Base-by-base conservation (phyloP, 2,113 vertebrate genomes). In the Emydura subglobosa region DNA sequence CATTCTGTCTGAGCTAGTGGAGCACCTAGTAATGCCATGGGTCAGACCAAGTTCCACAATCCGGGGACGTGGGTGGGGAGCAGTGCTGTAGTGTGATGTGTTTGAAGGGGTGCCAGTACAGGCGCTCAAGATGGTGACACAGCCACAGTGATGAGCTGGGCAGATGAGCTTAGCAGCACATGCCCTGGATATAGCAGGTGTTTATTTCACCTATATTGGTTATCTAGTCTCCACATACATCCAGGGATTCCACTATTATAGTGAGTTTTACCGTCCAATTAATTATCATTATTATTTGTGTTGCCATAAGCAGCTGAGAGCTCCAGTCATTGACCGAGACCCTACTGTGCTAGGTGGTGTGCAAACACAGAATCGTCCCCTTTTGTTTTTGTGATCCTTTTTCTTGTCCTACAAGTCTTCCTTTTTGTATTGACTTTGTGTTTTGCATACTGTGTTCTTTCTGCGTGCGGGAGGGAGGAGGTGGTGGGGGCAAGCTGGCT, bases 61-160 rank as follows among this genome's bases (percentile, higher is more conserved):
- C 2, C 22, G 7, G 6, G 5, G 2, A 1, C 80, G 0, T 10
- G 0, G 0, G 3, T 1, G 17, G 0, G 2, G 29, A 13, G 53
- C 10, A 31, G n/a, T 29, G 1, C 57, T 59, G 27, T 59, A 59
- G 11, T 81, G 76, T 74, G 24, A 3, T 27, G 86, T 4, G 1
- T 51, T 76, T 89, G 9, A 3, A 4, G 54, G 3, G 27, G 1
- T 83, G 5, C 13, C 19, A 59, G 57, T 59, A 13, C 27, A 29
- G 57, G 11, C 44, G 50, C 1, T 4, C 61, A 13, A 59, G 65
- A 59, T 89, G 27, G 22, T 29, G 12, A 9, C 19, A 12, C 68
- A 92, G 91, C 85, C 89, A 83, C 7, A 12, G 19, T 12, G 42
- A n/a, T 12, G 72, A 55, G 13, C 2, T 1, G 1, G 3, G 3